phyloP scores from a whole-genome alignment of 2,113 vertebrate species.

The Talpa occidentalis region DNA sequence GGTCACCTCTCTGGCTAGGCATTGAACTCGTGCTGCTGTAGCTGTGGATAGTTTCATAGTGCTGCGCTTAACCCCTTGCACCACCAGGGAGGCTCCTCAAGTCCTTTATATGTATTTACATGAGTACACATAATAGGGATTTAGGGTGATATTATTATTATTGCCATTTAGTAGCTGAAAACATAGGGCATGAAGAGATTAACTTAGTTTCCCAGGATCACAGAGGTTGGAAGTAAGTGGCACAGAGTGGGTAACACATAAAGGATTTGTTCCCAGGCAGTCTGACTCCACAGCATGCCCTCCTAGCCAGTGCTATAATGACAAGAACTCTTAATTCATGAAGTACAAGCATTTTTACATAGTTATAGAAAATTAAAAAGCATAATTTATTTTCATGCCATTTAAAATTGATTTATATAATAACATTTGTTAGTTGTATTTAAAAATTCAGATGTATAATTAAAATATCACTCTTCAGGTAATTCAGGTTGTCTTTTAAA shows the following conservation, averaged over 20 bases:
- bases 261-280: neutral
- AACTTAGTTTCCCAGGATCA: neutral
- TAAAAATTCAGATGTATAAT: neutral
- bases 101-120: neutral
- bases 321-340: neutral
- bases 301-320: neutral
- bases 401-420: neutral
- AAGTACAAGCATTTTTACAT: neutral
- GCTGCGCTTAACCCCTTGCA: too few species aligned
- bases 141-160: slow-evolving; percentile 36
- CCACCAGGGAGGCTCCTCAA: too few species aligned
- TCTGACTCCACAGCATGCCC: neutral
- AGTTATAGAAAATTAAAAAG: neutral
- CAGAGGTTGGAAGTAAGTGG: neutral
- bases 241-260: neutral
- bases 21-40: too few species aligned
- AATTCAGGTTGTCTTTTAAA: neutral
- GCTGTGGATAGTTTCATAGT: too few species aligned
- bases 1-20: too few species aligned
- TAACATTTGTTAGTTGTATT: neutral
- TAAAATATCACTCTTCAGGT: neutral
- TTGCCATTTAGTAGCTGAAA: slow-evolving; percentile 13
- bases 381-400: neutral
- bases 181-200: neutral
- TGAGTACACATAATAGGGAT: neutral